A percentile compares a stretch with the other conserved stretches of the same genome.
Evolutionary conservation across 2,888 invertebrate species (phyloP).

Genomic region (Oscheius sp.): DNA sequence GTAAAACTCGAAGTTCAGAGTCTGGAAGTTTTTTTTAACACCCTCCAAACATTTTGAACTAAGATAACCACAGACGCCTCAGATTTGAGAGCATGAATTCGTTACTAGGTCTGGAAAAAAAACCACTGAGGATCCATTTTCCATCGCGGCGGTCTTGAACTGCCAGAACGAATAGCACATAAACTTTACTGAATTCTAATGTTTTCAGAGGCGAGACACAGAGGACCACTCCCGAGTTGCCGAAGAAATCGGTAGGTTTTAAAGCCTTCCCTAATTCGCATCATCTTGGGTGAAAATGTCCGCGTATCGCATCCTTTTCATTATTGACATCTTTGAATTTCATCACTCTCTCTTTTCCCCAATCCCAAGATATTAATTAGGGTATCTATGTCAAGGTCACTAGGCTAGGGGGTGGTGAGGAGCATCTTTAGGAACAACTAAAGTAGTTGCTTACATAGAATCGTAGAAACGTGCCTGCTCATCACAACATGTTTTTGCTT

Average conservation of each 20-base stretch:
- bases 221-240: neutral
- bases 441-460: neutral
- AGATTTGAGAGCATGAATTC: no score
- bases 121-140: no score
- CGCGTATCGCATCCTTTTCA: slow-evolving; percentile 25
- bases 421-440: neutral
- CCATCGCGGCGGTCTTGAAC: no score
- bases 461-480: neutral
- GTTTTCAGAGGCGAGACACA: slow-evolving; percentile 16
- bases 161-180: no score
- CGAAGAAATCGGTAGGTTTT: slow-evolving; percentile 25
- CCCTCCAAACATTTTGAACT: no score
- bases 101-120: no score
- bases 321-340: slow-evolving; percentile 24
- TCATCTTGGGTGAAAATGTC: slow-evolving; percentile 10
- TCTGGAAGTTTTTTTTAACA: no score
- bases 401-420: neutral
- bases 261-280: neutral
- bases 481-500: neutral
- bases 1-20: no score
- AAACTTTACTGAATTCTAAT: neutral
- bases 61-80: no score
- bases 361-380: slow-evolving; percentile 6
- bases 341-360: neutral
- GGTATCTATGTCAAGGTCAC: no score